Conservation (phyloP, 2,113 vertebrate genomes). For the Abramis brama region DNA sequence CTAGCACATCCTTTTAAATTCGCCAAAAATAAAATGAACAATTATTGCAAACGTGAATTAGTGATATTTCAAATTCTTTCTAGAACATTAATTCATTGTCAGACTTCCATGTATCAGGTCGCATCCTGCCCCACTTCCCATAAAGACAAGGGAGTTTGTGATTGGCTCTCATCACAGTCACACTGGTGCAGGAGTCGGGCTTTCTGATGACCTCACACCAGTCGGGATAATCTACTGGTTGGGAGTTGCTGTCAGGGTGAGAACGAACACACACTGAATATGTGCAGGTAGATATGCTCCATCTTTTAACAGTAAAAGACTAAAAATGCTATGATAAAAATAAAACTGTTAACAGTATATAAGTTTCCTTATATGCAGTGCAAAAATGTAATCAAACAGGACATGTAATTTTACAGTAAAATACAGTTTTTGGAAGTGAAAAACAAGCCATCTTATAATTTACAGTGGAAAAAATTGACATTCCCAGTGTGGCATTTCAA, state of each 20-base stretch:
- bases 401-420: too few relatives aligned
- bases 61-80: conserved; percentile 25
- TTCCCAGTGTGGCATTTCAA: too few relatives aligned
- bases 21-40: neutral
- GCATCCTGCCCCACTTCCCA: conserved; percentile 65
- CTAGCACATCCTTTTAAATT: neutral
- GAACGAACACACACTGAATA: neutral
- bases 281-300: neutral
- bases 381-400: too few relatives aligned
- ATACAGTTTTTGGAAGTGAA: too few relatives aligned
- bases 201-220: conserved; percentile 78
- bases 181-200: conserved; percentile 72
- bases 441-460: too few relatives aligned
- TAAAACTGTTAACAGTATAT: too few relatives aligned
- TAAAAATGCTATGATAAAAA: too few relatives aligned
- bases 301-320: neutral
- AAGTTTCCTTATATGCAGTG: too few relatives aligned
- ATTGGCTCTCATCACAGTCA: conserved; percentile 77
- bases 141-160: conserved; percentile 76
- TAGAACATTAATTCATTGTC: conserved; percentile 75
- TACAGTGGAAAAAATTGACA: too few relatives aligned
- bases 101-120: conserved; percentile 68
- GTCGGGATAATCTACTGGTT: conserved; percentile 77
- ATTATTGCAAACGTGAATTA: neutral
- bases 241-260: conserved; percentile 60